Percentiles rank a stretch among this genome's conserved stretches.
phyloP scores from a whole-genome alignment of 1,140 invertebrate genomes.

The Anoplolepis gracilipes region DNA sequence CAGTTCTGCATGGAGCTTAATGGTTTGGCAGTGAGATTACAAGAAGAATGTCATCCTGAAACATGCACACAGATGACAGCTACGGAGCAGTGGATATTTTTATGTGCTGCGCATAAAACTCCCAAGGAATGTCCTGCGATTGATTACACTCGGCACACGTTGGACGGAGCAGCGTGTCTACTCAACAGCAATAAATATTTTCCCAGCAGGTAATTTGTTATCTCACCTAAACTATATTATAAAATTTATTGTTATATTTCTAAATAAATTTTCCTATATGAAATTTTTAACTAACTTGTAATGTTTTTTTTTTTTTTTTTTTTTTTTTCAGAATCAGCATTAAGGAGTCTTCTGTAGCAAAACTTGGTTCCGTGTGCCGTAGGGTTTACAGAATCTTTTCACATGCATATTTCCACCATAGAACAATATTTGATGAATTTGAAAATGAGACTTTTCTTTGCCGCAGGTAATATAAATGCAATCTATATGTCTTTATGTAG shows the following conservation, averaged over 20 bases:
- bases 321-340: conserved; percentile 95
- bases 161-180: conserved; percentile 99
- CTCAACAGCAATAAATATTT: conserved; percentile 99
- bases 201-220: conserved; percentile 94
- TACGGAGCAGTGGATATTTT: conserved; percentile 99
- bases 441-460: conserved; percentile 98
- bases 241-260: background rate
- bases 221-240: background rate
- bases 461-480: conserved; percentile 88
- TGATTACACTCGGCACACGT: conserved; percentile 99
- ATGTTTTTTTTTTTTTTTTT: conserved; percentile 79
- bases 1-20: conserved; percentile 99
- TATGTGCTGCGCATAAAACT: conserved; percentile 99
- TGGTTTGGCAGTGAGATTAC: conserved; percentile 96
- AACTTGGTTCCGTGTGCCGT: conserved; percentile 98
- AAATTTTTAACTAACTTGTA: background rate
- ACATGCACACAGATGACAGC: conserved; percentile 99
- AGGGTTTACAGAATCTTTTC: conserved; percentile 99
- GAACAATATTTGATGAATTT: conserved; percentile 98
- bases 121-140: conserved; percentile 99
- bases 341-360: conserved; percentile 99
- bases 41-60: conserved; percentile 98
- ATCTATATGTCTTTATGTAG: background rate
- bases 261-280: conserved; percentile 7
- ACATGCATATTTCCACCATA: conserved; percentile 99